phyloP scores from a whole-genome alignment of 2,797 vertebrate species.

The Craterocephalus amniculus region DNA sequence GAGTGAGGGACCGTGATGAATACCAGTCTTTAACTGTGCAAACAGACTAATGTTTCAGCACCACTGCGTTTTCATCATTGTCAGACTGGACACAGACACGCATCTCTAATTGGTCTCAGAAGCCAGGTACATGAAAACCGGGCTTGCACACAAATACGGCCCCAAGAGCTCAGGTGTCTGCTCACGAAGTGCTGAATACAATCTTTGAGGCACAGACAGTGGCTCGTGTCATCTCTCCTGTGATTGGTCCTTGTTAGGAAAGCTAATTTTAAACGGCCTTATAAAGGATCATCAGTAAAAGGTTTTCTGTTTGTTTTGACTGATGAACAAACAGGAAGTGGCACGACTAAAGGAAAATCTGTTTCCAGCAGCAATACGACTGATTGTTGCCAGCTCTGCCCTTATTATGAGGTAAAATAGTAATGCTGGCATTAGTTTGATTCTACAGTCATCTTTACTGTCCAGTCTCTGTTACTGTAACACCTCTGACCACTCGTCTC shows the following conservation, averaged over 20 bases:
- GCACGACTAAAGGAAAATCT: neutral
- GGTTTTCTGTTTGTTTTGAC: neutral
- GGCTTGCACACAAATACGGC: neutral
- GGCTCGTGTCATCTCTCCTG: neutral
- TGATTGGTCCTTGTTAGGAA: neutral
- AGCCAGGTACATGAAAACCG: neutral
- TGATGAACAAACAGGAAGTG: neutral
- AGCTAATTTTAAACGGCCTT: neutral
- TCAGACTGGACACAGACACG: slow-evolving; percentile 7
- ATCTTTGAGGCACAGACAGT: neutral
- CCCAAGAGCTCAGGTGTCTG: neutral
- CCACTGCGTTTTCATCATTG: slow-evolving; percentile 9
- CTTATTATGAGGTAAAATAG: neutral
- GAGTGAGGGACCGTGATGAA: neutral
- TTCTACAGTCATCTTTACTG: neutral
- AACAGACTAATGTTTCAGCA: neutral
- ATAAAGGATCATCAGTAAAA: neutral
- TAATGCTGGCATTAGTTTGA: neutral
- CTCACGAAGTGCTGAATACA: neutral
- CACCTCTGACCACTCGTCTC: no score
- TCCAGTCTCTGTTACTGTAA: neutral
- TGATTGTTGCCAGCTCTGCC: neutral
- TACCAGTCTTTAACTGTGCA: neutral
- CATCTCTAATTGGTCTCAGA: slow-evolving; percentile 10
- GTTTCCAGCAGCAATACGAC: neutral